Conservation (phyloP, 2,797 vertebrate genomes). For the Astyanax mexicanus region DNA sequence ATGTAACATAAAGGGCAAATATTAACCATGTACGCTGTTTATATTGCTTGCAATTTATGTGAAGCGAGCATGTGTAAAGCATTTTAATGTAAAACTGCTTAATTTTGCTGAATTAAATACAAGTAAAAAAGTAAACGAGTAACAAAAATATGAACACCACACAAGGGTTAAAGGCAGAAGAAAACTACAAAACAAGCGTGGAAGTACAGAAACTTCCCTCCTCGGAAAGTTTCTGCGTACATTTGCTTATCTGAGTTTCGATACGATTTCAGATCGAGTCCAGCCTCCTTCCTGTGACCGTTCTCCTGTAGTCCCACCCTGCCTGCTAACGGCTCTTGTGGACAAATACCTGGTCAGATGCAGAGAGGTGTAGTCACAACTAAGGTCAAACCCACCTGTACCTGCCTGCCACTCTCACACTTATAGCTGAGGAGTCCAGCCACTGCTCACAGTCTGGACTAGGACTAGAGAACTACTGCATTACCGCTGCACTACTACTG, state of each 20-base stretch:
- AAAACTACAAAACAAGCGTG: background rate
- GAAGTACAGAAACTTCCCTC: slow-evolving; percentile 28
- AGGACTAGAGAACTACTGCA: background rate
- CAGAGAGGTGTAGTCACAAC: slow-evolving; percentile 60
- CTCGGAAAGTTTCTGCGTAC: slow-evolving; percentile 6
- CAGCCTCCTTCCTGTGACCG: slow-evolving; percentile 29
- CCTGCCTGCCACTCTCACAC: slow-evolving; percentile 50
- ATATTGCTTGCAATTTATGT: too few species aligned
- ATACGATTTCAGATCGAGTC: slow-evolving; percentile 32
- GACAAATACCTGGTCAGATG: slow-evolving; percentile 63
- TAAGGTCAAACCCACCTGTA: slow-evolving; percentile 57
- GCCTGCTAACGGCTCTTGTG: slow-evolving; percentile 48
- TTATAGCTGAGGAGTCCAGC: slow-evolving; percentile 26
- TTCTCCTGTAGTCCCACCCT: slow-evolving; percentile 64
- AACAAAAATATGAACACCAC: too few species aligned
- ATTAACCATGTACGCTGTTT: too few species aligned
- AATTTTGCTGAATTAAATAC: too few species aligned
- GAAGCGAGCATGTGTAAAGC: too few species aligned
- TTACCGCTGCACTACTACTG: too few species aligned
- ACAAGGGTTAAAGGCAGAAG: background rate
- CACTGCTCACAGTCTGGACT: background rate
- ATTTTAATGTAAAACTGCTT: too few species aligned
- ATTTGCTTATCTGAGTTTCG: slow-evolving; percentile 50
- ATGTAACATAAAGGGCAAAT: too few species aligned
- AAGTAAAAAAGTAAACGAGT: too few species aligned